Base-by-base conservation (phyloP, 2,888 invertebrate species). In the Anaspis maculata region DNA sequence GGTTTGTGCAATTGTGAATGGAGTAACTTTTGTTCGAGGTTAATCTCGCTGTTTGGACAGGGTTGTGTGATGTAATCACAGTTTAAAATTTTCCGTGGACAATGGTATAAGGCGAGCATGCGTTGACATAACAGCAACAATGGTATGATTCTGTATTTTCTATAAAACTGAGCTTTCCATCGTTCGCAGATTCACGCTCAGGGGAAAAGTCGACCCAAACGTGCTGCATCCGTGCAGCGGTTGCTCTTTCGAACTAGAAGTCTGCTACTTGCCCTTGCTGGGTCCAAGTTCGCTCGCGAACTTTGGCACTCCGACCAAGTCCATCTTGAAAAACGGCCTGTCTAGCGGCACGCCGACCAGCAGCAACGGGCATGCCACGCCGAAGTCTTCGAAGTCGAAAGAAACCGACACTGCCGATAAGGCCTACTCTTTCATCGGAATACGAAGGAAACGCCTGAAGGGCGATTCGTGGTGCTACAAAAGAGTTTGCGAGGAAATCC, bases 401-500 rank as follows among this genome's bases (percentile, higher is more conserved):
- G 15, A 30, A 31, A 33, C 7, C 11, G 28, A 27, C 5, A 7
- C 19, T 9, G 9, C 15, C 6, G 19, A 24, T 28, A 27, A 28
- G 11, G 32, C 44, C 2, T 44, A 39, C 7, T 60, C 61, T 5
- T 52, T 69, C 25, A 73, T 77, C 3, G 84, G 83, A 15, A 77
- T 86, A 34, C 69, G 77, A 32, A 69, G 85, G 34, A 85, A 84
- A 56, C 67, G 86, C 19, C 71, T 85, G 25, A 79, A 77, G 55
- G 85, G 86, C 1, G 82, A 86, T 56, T 76, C 80, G 1, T 86
- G 86, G 83, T 76, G 79, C 44, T 87, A 87, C 64, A 86, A 86
- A 59, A 75, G 73, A 44, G 75, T 84, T 16, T 83, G 83, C 57
- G 83, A 85, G 61, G 77, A 83, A 57, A 74, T 85, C 14, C 59